phyloP scores from a whole-genome alignment of 2,797 vertebrate genomes.

The Acipenser transmontanus region DNA sequence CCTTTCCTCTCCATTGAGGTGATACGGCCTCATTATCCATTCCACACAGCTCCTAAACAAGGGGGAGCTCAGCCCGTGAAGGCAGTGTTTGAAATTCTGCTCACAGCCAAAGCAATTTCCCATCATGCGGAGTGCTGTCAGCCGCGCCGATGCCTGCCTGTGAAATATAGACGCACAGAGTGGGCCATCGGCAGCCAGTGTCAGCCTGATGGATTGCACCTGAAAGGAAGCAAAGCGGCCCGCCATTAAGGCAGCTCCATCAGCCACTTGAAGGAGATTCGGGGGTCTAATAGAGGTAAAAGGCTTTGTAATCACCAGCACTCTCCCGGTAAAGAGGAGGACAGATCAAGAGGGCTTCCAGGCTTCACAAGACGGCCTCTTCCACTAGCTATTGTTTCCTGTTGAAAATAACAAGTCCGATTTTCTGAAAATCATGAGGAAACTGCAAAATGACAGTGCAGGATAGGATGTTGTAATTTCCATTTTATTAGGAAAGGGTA shows the following conservation, averaged over 20 bases:
- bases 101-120: slow-evolving; percentile 97
- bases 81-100: slow-evolving; percentile 91
- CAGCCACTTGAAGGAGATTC: slow-evolving; percentile 64
- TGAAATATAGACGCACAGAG: slow-evolving; percentile 95
- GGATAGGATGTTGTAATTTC: no score
- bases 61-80: slow-evolving; percentile 60
- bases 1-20: no score
- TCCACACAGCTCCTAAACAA: slow-evolving; percentile 65
- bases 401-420: no score
- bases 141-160: slow-evolving; percentile 91
- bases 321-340: slow-evolving; percentile 24
- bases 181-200: slow-evolving; percentile 87
- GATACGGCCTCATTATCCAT: slow-evolving; percentile 63
- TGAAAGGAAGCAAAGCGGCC: slow-evolving; percentile 69
- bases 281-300: slow-evolving; percentile 58
- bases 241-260: slow-evolving; percentile 67
- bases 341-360: slow-evolving; percentile 14
- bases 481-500: no score
- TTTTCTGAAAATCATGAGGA: no score
- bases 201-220: slow-evolving; percentile 89
- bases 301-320: slow-evolving; percentile 53
- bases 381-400: no score
- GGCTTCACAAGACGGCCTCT: no score
- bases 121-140: slow-evolving; percentile 93
- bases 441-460: no score